A percentile compares a stretch with the other conserved stretches of the same genome.
Evolutionary conservation across 2,113 vertebrate genomes (phyloP).

Genomic region (Tachycineta bicolor): DNA sequence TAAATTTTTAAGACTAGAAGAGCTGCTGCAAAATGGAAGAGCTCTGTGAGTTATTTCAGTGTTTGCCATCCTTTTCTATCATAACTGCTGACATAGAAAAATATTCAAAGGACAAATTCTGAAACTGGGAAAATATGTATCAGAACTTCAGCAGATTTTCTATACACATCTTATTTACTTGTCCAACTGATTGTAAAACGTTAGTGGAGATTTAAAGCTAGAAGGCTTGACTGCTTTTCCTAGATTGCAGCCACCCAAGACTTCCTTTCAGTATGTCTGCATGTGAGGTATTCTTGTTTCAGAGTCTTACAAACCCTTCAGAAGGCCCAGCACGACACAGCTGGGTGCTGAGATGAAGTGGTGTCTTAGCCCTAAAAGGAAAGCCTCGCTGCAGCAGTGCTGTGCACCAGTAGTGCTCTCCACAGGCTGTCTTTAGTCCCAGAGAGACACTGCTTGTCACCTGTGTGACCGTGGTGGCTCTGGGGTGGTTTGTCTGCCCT

Average conservation of each 20-base stretch:
- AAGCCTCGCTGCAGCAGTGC: neutral
- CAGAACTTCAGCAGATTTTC: neutral
- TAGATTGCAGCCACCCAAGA: neutral
- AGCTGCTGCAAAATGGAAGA: neutral
- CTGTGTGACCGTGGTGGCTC: neutral
- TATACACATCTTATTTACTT: neutral
- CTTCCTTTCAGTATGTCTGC: neutral
- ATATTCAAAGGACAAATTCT: neutral
- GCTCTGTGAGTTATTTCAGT: neutral
- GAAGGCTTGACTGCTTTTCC: neutral
- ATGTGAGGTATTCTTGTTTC: accelerated
- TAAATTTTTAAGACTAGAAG: neutral
- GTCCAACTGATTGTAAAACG: neutral
- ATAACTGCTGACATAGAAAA: neutral
- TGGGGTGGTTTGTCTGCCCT: neutral
- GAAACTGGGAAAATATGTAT: neutral
- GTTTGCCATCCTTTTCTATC: neutral
- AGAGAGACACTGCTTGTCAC: neutral
- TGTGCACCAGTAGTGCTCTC: neutral
- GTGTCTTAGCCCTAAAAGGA: neutral
- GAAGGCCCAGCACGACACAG: neutral
- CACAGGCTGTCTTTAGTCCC: neutral
- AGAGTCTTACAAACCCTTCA: neutral
- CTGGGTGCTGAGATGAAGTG: neutral
- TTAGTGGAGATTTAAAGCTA: neutral